phyloP scores from a whole-genome alignment of 2,888 invertebrate genomes.

The Apamea monoglypha region DNA sequence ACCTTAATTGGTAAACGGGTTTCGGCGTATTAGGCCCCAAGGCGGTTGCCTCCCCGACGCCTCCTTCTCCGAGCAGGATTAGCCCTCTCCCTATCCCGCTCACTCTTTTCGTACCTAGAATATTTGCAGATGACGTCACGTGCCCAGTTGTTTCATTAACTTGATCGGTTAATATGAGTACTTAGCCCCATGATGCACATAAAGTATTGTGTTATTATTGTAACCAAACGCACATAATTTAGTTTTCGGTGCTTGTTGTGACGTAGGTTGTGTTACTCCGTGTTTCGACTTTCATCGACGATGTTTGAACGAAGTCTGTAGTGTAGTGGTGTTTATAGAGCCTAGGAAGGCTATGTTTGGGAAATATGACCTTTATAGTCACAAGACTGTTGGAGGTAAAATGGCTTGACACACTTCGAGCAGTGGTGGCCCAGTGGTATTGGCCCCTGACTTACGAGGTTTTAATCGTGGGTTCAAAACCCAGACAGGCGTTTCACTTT shows the following conservation, averaged over 20 bases:
- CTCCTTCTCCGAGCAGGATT: too few relatives aligned
- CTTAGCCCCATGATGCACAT: constrained; percentile 57
- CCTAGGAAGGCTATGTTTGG: neutral
- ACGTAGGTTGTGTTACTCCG: constrained; percentile 78
- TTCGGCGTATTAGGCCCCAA: too few relatives aligned
- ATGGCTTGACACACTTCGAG: neutral
- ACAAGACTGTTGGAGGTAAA: neutral
- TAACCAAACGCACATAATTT: constrained; percentile 74
- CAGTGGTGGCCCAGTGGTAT: neutral
- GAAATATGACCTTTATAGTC: constrained; percentile 34
- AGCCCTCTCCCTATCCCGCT: too few relatives aligned
- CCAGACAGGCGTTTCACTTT: neutral
- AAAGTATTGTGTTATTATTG: constrained; percentile 52
- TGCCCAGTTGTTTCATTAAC: neutral
- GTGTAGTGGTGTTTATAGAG: constrained; percentile 51
- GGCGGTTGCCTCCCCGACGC: too few relatives aligned
- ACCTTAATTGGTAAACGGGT: too few relatives aligned
- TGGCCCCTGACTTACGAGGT: neutral
- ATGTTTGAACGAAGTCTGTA: constrained; percentile 65
- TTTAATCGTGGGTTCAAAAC: neutral
- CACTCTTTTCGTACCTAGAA: neutral
- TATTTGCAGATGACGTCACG: neutral
- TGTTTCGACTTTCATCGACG: constrained; percentile 68
- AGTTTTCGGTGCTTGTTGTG: constrained; percentile 77
- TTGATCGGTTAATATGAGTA: constrained; percentile 29